A percentile compares a stretch with the other conserved stretches of the same genome.
Evolutionary conservation across 37 sponge, comb jelly and placozoan genomes (phyloP).

Genomic region (Mnemiopsis leidyi): DNA sequence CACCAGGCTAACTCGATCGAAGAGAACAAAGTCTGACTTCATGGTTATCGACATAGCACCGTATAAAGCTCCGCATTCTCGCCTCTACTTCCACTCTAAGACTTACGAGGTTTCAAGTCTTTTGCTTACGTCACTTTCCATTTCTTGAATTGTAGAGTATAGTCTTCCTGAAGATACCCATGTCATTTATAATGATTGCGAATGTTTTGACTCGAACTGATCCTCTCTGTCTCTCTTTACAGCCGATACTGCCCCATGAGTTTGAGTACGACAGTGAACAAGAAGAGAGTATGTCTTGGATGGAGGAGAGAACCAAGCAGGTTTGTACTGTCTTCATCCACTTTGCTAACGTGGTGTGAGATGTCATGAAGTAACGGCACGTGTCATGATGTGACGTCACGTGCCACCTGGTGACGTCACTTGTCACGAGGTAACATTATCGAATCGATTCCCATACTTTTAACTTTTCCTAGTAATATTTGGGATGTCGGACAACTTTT

Average conservation of each 20-base stretch:
- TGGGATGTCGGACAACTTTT: background rate
- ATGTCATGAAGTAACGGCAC: too few relatives aligned
- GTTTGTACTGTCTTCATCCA: too few relatives aligned
- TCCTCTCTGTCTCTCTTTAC: background rate
- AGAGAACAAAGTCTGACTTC: background rate
- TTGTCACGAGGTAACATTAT: too few relatives aligned
- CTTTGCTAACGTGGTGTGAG: too few relatives aligned
- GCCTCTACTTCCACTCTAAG: slow-evolving; percentile 42
- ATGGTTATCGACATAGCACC: slow-evolving; percentile 10
- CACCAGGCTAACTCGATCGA: background rate
- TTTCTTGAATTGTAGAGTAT: background rate
- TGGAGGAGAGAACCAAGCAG: slow-evolving; percentile 4
- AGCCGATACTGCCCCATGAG: slow-evolving; percentile 11
- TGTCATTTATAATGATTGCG: too few relatives aligned
- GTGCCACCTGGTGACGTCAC: too few relatives aligned
- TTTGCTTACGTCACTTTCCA: background rate
- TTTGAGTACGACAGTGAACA: slow-evolving; percentile 2
- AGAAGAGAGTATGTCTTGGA: slow-evolving; percentile 21
- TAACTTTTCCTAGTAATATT: too few relatives aligned
- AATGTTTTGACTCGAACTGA: too few relatives aligned
- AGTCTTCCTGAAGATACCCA: too few relatives aligned
- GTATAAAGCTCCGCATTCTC: background rate
- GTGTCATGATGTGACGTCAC: too few relatives aligned
- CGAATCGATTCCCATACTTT: too few relatives aligned
- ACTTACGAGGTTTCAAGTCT: background rate